Evolutionary conservation across 2,797 vertebrate genomes (phyloP).

Genomic region (Sebastiscus albofasciatus): DNA sequence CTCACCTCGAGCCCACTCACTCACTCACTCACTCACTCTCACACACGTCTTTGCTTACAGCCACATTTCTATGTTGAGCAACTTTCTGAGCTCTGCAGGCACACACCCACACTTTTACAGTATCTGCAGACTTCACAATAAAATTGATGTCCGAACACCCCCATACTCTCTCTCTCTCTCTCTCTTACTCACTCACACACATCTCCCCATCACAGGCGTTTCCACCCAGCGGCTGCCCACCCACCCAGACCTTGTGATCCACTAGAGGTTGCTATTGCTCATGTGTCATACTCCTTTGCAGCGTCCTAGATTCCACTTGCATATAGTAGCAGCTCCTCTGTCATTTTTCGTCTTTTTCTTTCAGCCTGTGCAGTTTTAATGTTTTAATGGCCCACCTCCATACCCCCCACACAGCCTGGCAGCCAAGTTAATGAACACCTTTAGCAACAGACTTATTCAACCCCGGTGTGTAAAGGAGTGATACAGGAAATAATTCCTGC

Average conservation of each 20-base stretch:
- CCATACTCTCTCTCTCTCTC: constrained; percentile 3
- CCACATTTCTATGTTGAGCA: constrained; percentile 34
- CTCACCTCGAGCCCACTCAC: not conserved
- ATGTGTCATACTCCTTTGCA: not conserved
- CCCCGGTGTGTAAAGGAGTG: no score
- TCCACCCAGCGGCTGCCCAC: not conserved
- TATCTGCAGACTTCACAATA: constrained; percentile 34
- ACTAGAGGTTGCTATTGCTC: constrained; percentile 63
- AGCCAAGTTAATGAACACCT: no score
- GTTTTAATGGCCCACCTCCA: no score
- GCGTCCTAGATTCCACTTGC: constrained; percentile 10
- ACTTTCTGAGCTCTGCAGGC: constrained; percentile 40
- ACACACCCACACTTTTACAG: constrained; percentile 42
- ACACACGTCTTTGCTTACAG: not conserved
- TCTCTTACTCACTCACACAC: not conserved
- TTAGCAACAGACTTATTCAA: no score
- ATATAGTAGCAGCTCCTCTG: not conserved
- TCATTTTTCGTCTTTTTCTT: constrained; percentile 7
- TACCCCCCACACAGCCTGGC: no score
- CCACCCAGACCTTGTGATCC: constrained; percentile 35
- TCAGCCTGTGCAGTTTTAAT: not conserved
- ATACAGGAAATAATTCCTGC: no score
- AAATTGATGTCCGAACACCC: constrained; percentile 41
- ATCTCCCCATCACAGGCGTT: not conserved
- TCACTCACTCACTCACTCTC: not conserved